These are phyloP conservation scores for Pedionomus torquatus DNA, from an alignment of 2,113 vertebrate genomes.

Conservation along the genomic window DNA sequence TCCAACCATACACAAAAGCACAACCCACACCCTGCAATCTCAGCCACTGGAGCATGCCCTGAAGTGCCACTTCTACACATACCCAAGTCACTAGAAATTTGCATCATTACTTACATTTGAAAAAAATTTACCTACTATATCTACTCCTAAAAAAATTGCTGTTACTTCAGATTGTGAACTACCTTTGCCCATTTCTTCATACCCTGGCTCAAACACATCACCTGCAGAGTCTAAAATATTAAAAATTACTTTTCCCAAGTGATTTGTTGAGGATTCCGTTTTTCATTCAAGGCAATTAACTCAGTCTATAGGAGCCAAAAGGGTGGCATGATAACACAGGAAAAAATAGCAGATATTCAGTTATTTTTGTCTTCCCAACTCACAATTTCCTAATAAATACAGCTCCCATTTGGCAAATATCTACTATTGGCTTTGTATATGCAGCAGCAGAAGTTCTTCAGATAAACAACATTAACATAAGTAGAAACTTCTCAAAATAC, in stretches of 20 bases:
- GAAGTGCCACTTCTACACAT: no score
- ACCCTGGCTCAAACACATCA: not conserved
- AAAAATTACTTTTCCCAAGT: not conserved
- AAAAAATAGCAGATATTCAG: not conserved
- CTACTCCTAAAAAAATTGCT: not conserved
- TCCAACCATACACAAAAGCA: no score
- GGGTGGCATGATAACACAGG: not conserved
- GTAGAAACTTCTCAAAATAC: not conserved
- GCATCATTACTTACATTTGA: not conserved
- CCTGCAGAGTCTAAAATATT: not conserved
- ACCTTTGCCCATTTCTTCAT: not conserved
- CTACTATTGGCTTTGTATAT: not conserved
- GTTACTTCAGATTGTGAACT: not conserved
- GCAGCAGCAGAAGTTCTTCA: not conserved
- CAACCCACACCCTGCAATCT: no score
- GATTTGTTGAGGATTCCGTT: not conserved
- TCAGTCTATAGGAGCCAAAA: not conserved
- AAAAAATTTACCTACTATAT: not conserved
- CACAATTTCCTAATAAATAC: not conserved
- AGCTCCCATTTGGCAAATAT: not conserved
- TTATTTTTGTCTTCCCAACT: not conserved
- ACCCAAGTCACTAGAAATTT: not conserved
- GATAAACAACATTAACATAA: not conserved
- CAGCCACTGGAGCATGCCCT: no score
- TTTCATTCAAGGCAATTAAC: not conserved